A percentile compares a stretch with the other conserved stretches of the same genome.
Conservation (phyloP, 2,797 vertebrate species). For the Labroides dimidiatus region DNA sequence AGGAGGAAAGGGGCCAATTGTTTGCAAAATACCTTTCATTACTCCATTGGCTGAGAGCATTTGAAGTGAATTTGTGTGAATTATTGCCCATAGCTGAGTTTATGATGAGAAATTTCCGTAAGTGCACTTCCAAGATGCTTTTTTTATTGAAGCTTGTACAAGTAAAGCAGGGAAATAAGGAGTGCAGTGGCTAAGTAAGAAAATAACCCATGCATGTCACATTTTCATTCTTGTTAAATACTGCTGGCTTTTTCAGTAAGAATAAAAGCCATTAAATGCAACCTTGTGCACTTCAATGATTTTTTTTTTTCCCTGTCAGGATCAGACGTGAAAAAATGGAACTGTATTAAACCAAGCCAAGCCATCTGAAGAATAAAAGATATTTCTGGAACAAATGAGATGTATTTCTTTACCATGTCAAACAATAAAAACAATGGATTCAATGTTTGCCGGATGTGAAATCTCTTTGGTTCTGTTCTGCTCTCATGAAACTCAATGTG, state of each 20-base stretch:
- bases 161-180: constrained; percentile 31
- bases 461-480: neutral
- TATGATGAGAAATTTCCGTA: constrained; percentile 61
- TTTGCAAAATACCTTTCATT: constrained; percentile 77
- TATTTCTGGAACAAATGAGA: neutral
- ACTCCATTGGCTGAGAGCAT: constrained; percentile 63
- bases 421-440: neutral
- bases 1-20: constrained; percentile 67
- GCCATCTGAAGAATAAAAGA: neutral
- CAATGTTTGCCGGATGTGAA: too few relatives aligned
- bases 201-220: constrained; percentile 31
- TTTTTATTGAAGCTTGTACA: constrained; percentile 52
- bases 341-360: neutral
- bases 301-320: constrained; percentile 6
- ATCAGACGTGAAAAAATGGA: constrained; percentile 10
- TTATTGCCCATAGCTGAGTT: constrained; percentile 64
- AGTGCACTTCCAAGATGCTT: constrained; percentile 60
- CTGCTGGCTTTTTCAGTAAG: constrained; percentile 25
- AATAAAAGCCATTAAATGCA: constrained; percentile 30
- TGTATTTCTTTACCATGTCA: neutral
- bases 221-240: constrained; percentile 41
- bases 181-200: constrained; percentile 25
- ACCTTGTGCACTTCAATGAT: constrained; percentile 6
- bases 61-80: constrained; percentile 65
- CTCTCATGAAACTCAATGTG: constrained; percentile 8